Evolutionary conservation across 2,888 invertebrate species (phyloP).

Genomic region (Diadegma fenestrale): DNA sequence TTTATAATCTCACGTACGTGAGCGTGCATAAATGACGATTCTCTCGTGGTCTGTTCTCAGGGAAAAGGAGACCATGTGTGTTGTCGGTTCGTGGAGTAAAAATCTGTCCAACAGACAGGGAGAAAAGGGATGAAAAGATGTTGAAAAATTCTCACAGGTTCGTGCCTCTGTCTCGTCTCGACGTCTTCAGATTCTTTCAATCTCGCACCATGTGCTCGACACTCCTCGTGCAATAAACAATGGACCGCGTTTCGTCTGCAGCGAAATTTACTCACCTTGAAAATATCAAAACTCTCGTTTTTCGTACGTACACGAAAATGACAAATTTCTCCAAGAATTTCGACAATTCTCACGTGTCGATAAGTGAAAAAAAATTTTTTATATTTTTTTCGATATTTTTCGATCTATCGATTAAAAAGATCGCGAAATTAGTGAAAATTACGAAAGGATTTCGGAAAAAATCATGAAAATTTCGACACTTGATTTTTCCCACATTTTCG

Average conservation of each 20-base stretch:
- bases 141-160: constrained; percentile 59
- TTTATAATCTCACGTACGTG: constrained; percentile 55
- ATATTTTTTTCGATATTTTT: too few species aligned
- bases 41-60: neutral
- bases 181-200: constrained; percentile 45
- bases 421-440: neutral
- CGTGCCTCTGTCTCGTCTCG: constrained; percentile 48
- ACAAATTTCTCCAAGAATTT: constrained; percentile 8
- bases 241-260: neutral
- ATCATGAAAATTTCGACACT: constrained; percentile 2
- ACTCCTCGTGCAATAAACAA: constrained; percentile 33
- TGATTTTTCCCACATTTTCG: too few species aligned
- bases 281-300: constrained; percentile 53
- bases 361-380: neutral
- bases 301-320: constrained; percentile 11
- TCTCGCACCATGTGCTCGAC: constrained; percentile 48
- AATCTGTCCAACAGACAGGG: constrained; percentile 24
- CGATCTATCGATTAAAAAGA: too few species aligned
- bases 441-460: neutral
- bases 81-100: constrained; percentile 10
- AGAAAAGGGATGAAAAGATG: constrained; percentile 26
- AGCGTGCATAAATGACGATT: constrained; percentile 44
- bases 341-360: neutral
- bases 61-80: constrained; percentile 48
- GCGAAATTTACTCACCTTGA: neutral